Percentiles rank a stretch among this genome's conserved stretches.
Conservation (phyloP, 1,140 invertebrate species). For the Dryas iulia region DNA sequence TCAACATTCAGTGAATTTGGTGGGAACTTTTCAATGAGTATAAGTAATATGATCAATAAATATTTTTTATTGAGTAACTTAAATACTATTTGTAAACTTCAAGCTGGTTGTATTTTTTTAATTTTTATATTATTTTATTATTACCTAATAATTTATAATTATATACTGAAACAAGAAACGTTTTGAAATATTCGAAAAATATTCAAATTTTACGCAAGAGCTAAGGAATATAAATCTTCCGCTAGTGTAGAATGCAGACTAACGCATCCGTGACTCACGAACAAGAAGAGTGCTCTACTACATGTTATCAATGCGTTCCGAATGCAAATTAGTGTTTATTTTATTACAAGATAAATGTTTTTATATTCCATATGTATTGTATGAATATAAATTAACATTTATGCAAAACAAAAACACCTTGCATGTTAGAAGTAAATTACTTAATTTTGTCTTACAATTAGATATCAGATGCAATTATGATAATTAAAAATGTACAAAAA, state of each 20-base stretch:
- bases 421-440: not conserved
- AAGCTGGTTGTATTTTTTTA: too few relatives aligned
- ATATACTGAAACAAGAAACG: too few relatives aligned
- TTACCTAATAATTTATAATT: not conserved
- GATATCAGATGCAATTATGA: not conserved
- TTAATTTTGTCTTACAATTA: not conserved
- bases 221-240: constrained; percentile 32
- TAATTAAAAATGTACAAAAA: not conserved
- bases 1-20: constrained; percentile 20
- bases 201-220: constrained; percentile 1
- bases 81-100: too few relatives aligned
- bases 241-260: constrained; percentile 34
- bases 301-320: constrained; percentile 34
- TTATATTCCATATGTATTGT: not conserved
- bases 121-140: too few relatives aligned
- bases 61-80: not conserved
- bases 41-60: not conserved
- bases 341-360: not conserved
- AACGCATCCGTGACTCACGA: constrained; percentile 44
- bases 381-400: not conserved
- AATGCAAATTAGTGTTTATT: constrained; percentile 28
- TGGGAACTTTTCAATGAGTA: constrained; percentile 5
- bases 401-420: not conserved
- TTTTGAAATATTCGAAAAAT: not conserved
- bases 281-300: constrained; percentile 45